Percentiles rank a stretch among this genome's conserved stretches.
Conservation (phyloP, 2,888 invertebrate genomes). For the Tineola bisselliella region DNA sequence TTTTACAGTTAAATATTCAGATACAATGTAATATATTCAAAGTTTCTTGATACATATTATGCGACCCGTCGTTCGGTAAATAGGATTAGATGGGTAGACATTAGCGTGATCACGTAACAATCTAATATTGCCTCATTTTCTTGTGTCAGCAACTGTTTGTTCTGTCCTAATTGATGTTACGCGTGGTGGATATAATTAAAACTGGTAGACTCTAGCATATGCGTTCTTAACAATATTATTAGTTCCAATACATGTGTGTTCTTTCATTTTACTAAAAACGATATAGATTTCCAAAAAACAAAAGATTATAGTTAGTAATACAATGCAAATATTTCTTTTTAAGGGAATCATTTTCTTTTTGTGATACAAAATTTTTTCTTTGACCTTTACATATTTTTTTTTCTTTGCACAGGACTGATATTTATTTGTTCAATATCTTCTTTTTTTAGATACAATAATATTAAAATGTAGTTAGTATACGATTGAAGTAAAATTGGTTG, state of each 20-base stretch:
- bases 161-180: constrained; percentile 14
- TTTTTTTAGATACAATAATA: no score
- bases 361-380: not conserved
- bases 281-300: no score
- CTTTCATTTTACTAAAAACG: no score
- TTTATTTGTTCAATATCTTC: not conserved
- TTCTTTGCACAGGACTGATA: not conserved
- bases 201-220: not conserved
- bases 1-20: no score
- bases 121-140: constrained; percentile 13
- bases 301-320: no score
- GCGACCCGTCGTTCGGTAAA: constrained; percentile 4
- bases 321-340: not conserved
- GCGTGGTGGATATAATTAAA: constrained; percentile 15
- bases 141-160: constrained; percentile 12
- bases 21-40: not conserved
- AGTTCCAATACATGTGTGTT: no score
- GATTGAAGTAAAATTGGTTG: no score
- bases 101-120: constrained; percentile 14
- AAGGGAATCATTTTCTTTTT: not conserved
- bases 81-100: constrained; percentile 11
- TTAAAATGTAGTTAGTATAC: no score
- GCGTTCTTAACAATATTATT: no score
- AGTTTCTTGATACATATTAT: not conserved
- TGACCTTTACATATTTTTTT: not conserved